Percentiles rank a stretch among this genome's conserved stretches.
These are phyloP conservation scores for Drosophila anomelani DNA, from an alignment of 2,888 invertebrate genomes.

Conservation along the genomic window DNA sequence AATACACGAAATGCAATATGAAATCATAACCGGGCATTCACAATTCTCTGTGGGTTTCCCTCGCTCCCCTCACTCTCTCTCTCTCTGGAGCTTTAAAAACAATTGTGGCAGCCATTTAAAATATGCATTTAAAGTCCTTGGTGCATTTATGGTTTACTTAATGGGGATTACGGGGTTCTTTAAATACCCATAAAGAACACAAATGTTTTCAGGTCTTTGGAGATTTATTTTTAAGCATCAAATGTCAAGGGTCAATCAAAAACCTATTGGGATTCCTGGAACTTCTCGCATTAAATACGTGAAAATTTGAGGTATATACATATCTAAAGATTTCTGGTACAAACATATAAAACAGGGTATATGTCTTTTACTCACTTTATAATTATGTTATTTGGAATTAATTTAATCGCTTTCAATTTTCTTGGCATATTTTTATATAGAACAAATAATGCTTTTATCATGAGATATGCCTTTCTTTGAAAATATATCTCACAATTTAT, in stretches of 20 bases:
- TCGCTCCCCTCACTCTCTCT: no score
- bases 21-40: conserved; percentile 24
- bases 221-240: neutral
- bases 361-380: no score
- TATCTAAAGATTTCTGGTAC: no score
- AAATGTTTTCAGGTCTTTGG: neutral
- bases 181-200: neutral
- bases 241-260: neutral
- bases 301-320: no score
- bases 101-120: conserved; percentile 13
- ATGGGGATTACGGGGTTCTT: neutral
- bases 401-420: neutral
- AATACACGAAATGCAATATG: conserved; percentile 29
- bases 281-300: no score
- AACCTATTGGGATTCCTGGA: neutral
- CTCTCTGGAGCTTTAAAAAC: conserved; percentile 14
- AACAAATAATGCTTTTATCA: no score
- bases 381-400: neutral
- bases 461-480: no score
- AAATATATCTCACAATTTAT: no score
- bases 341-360: no score
- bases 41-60: neutral
- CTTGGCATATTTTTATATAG: neutral
- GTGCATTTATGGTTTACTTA: conserved; percentile 1
- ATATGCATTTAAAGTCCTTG: conserved; percentile 3